Percentiles rank a stretch among this genome's conserved stretches.
Conservation (phyloP, 1,140 invertebrate species). For the Nephotettix cincticeps region DNA sequence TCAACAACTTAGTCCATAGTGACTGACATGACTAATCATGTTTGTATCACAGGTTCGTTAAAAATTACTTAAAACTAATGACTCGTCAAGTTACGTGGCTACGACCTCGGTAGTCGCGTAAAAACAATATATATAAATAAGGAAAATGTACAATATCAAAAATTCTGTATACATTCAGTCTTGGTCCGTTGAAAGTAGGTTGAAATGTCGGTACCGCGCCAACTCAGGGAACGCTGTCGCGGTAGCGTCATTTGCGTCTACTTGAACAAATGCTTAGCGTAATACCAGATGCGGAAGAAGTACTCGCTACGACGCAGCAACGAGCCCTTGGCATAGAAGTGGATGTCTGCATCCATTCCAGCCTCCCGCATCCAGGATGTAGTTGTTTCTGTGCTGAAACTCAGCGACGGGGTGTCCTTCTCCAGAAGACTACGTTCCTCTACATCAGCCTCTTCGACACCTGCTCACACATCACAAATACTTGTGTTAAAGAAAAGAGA, state of each 20-base stretch:
- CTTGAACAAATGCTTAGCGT: conserved; percentile 79
- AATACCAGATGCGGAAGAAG: conserved; percentile 91
- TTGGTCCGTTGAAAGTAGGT: conserved; percentile 8
- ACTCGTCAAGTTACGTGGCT: conserved; percentile 10
- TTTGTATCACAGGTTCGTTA: conserved; percentile 15
- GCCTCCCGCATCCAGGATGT: conserved; percentile 89
- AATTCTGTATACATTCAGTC: conserved; percentile 27
- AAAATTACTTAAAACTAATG: conserved; percentile 9
- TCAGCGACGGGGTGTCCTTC: conserved; percentile 67
- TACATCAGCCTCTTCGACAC: conserved; percentile 42
- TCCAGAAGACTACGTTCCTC: conserved; percentile 53
- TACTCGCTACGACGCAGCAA: conserved; percentile 85
- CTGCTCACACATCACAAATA: not conserved
- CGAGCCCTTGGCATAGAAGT: conserved; percentile 79
- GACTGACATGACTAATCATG: not conserved
- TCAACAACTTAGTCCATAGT: not conserved
- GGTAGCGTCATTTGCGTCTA: conserved; percentile 45
- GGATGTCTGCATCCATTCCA: conserved; percentile 90
- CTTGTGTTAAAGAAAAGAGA: too few relatives aligned
- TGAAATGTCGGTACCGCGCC: not conserved
- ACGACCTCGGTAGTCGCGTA: not conserved
- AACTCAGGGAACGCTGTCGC: conserved; percentile 10
- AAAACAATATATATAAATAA: conserved; percentile 16
- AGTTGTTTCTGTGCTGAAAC: conserved; percentile 87
- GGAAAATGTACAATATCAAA: conserved; percentile 27